Evolutionary conservation across 2,888 invertebrate genomes (phyloP), one percentile per base, ranked within the genome.

Genomic region (Mesopsocus fuscifrons): DNA sequence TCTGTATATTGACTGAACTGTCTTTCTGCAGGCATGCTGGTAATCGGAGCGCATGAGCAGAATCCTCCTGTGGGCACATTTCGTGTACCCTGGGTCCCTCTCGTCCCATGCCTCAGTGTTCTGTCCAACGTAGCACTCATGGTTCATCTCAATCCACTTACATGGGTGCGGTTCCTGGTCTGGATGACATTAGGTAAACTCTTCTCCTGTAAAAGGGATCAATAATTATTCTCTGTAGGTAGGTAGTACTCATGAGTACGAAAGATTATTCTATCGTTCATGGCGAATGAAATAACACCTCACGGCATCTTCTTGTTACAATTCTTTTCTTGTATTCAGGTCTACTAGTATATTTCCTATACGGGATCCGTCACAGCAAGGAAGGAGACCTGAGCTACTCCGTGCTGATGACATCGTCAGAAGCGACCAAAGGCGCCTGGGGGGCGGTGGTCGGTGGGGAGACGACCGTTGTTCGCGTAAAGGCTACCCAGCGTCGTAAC

Each of bases 321-420:
- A n/a, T n/a, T n/a, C n/a, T n/a, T n/a, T n/a, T n/a, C n/a, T 47
- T 44, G 42, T 49, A 59, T 67, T 13, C 63, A 84, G 84, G 84
- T 41, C 66, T 85, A 57, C 62, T 83, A 20, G 72, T 85, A 4
- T 87, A 87, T 58, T 84, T 85, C 61, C 62, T 82, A 2, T 85
- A 87, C 57, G 85, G 85, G 3, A 82, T 87, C 46, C 79, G 82
- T 55, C 78, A 85, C 58, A 87, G 85, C 59, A 81, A 81, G 58
- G 73, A 84, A 51, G 77, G 81, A 30, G 73, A 70, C 32, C 66
- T 69, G 11, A 70, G 69, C 18, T 75, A 77, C 54, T 72, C 74
- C 2, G 72, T 75, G 50, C 55, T 77, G 45, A 71, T 77, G 68
- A 72, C 72, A 3, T 68, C 71, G 1, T 67, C 72, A 1, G 72